Percentiles rank a stretch among this genome's conserved stretches.
Conservation (phyloP, 2,113 vertebrate genomes). For the Microcebus griseorufus region DNA sequence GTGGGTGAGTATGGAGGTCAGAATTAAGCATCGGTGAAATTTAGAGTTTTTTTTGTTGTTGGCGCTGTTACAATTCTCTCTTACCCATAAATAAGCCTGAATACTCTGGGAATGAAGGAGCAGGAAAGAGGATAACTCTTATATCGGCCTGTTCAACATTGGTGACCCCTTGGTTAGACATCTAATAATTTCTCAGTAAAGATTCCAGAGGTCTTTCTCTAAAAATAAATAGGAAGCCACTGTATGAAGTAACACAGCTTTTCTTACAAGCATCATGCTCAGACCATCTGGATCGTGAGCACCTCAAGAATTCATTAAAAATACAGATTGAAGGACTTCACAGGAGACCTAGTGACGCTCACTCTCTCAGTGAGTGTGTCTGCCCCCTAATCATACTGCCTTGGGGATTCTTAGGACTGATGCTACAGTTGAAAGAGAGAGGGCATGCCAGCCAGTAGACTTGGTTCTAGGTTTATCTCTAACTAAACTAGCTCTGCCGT, state of each 20-base stretch:
- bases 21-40: neutral
- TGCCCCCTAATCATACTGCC: neutral
- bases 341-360: fast-evolving
- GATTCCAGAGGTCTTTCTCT: neutral
- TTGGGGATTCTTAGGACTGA: neutral
- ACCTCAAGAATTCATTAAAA: neutral
- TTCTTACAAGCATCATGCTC: neutral
- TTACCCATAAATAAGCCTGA: neutral
- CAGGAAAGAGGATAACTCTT: neutral
- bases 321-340: neutral
- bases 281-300: fast-evolving
- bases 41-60: neutral
- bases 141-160: neutral
- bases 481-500: neutral
- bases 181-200: neutral
- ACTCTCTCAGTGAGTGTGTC: fast-evolving
- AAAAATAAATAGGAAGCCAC: neutral
- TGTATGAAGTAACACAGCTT: neutral
- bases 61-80: neutral
- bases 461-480: neutral
- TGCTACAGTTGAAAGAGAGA: neutral
- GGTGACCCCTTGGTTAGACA: neutral
- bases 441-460: too few species aligned
- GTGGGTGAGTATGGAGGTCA: neutral
- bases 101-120: neutral